Evolutionary conservation across 2,888 invertebrate genomes (phyloP), one percentile per base, ranked within the genome.

Genomic region (Heteropelma amictum): DNA sequence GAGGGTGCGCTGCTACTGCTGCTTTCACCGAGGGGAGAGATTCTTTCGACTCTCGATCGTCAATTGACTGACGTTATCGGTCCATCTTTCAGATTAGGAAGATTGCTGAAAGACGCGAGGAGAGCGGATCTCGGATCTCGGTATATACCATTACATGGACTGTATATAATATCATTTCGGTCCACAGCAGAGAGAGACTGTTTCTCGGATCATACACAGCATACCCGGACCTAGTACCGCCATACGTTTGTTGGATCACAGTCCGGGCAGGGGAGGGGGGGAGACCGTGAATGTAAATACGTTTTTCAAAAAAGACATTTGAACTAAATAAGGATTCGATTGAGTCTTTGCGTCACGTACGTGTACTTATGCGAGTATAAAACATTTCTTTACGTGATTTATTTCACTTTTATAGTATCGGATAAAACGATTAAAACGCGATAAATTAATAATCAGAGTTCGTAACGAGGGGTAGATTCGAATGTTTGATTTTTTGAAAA

Each of bases 61-160:
- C 87, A 85, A 87, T 86, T 86, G 87, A 87, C 83, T 86, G 87
- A 87, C 87, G 84, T 85, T 87, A 87, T 87, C 87, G 83, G 79
- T 19, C 82, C 84, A 87, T 87, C 87, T 85, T 81, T 69, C 74
- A 86, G 87, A 87, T 87, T 87, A 87, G 84, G 85, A 86, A 82
- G 86, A 86, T 87, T 84, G 86, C 82, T 84, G 58, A 30, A 64
- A 58, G 61, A 56, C 54, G 58, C 51, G 45, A 8, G 61, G 51
- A 28, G 65, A 61, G 49, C 40, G 30, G 54, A 65, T 53, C 64
- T 53, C n/a, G 58, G 49, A 26, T 38, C 17, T 56, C 8, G 35
- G 28, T 45, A 30, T 19, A n/a, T 38, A 38, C 23, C 12, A 23
- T 7, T 7, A 23, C 21, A 10, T 35, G n/a, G 28, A 28, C 54